phyloP scores from a whole-genome alignment of 2,113 vertebrate genomes.

The Okapia johnstoni region DNA sequence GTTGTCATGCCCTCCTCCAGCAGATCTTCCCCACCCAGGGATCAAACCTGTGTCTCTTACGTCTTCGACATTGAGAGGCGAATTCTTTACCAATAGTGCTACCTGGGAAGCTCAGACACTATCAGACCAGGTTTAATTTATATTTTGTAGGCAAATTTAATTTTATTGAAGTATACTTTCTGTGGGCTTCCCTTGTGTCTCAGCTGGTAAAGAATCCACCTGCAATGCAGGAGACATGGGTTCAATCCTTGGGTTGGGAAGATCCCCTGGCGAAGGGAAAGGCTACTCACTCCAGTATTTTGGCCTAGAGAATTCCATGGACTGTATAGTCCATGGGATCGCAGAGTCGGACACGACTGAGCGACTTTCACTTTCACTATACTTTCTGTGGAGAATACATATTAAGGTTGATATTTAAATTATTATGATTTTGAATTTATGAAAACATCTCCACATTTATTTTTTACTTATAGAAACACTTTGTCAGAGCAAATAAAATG shows the following conservation, averaged over 20 bases:
- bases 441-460: neutral
- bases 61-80: neutral
- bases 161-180: neutral
- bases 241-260: neutral
- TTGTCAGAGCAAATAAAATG: neutral
- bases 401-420: neutral
- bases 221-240: fast-evolving
- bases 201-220: neutral
- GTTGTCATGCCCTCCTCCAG: neutral
- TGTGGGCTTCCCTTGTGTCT: neutral
- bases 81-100: neutral
- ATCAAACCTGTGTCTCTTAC: neutral
- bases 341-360: neutral
- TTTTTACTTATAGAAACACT: neutral
- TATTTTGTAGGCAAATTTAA: neutral
- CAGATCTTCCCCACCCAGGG: neutral
- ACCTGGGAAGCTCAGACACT: neutral
- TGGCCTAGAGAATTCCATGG: neutral
- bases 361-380: neutral
- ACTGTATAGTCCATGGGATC: neutral
- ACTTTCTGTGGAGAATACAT: neutral
- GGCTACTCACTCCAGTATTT: neutral
- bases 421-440: neutral
- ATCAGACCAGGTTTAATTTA: neutral
- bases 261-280: neutral